Conservation (phyloP, 2,888 invertebrate species). For the Pocota personata region DNA sequence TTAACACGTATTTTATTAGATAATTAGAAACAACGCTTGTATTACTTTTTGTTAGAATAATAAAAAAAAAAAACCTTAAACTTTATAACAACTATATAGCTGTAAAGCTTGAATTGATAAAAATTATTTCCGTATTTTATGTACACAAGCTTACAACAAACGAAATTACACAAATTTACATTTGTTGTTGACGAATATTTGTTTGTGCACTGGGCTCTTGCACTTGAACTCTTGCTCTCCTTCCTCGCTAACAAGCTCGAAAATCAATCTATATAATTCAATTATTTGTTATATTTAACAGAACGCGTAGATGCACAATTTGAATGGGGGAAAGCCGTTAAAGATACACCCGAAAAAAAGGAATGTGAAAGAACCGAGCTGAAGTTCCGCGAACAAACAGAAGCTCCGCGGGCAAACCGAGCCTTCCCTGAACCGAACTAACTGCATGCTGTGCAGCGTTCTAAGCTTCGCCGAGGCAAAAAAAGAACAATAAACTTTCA, state of each 20-base stretch:
- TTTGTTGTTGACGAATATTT: conserved; percentile 29
- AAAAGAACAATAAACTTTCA: conserved; percentile 59
- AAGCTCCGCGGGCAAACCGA: conserved; percentile 65
- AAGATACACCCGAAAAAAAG: neutral
- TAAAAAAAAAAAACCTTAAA: conserved; percentile 26
- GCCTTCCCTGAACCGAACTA: conserved; percentile 66
- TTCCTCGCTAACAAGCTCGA: neutral
- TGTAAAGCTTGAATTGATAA: conserved; percentile 20
- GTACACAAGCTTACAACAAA: conserved; percentile 1
- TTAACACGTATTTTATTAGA: conserved; percentile 68
- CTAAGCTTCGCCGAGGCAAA: conserved; percentile 53
- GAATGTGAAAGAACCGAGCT: conserved; percentile 9
- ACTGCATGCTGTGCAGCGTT: conserved; percentile 67
- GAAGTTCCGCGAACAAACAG: conserved; percentile 37
- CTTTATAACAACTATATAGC: conserved; percentile 30
- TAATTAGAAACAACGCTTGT: conserved; percentile 61
- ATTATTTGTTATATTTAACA: conserved; percentile 35
- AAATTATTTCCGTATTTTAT: conserved; percentile 33
- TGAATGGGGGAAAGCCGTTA: conserved; percentile 7
- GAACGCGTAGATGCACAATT: neutral
- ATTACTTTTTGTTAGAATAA: conserved; percentile 8
- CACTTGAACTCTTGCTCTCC: conserved; percentile 51
- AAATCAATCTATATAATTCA: conserved; percentile 55
- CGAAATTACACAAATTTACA: conserved; percentile 21
- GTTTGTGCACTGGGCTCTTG: conserved; percentile 20